Evolutionary conservation across 2,797 vertebrate genomes (phyloP), one percentile per base, ranked within the genome.

Genomic region (Micromesistius poutassou): DNA sequence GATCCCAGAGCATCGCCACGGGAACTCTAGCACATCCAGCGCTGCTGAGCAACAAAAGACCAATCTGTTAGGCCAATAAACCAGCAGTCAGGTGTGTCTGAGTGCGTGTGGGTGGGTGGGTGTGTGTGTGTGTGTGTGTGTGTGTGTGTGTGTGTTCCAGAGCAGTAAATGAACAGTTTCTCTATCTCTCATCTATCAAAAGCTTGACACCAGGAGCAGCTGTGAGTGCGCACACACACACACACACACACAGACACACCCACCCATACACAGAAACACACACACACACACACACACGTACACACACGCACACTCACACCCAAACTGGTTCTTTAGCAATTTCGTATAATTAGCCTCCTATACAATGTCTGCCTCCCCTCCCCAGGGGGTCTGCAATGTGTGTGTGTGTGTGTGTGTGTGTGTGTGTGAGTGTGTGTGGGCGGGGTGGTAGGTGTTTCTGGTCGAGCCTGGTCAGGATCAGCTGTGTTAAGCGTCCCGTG

Each of bases 401-500:
- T 50, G 82, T 73, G 83, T 81, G 75, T 81, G 78, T 75, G 50
- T 78, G 74, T 72, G 71, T 76, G 78, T 78, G 76, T 80, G 72
- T 72, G 55, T 80, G 76, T 80, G 72, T 72, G 55, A 79, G 75
- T 71, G 77, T 38, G 76, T 79, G 80, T 78, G 75, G 82, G 73
- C 81, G 74, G 46, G 25, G 25, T 42, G 38, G 1, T 36, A 79
- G 78, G 74, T 50, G 76, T 86, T 83, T 88, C 87, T 91, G 88
- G 87, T 74, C 50, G 76, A 85, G 83, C 87, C 87, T 91, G 88
- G 87, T 90, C 88, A 91, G 91, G 91, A 94, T 94, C 94, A 94
- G 94, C 93, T 95, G 93, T 89, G 92, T 92, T 93, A 94, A 94
- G 90, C 91, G 92, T 94, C 93, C 92, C 87, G 91, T 95, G 93